Evolutionary conservation across 2,113 vertebrate species (phyloP).

Genomic region (Pseudolaguvia tuberculata): DNA sequence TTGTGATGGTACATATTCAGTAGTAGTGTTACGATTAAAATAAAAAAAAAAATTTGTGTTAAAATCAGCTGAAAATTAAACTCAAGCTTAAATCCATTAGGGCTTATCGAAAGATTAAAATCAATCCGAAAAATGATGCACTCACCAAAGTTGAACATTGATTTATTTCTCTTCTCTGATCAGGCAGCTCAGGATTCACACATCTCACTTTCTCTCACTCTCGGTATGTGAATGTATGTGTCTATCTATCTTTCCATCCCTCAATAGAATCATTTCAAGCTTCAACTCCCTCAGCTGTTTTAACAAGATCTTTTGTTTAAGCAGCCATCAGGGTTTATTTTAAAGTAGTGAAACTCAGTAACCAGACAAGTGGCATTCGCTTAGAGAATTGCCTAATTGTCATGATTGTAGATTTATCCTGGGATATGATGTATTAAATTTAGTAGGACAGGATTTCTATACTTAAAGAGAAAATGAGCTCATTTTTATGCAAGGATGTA

Average conservation of each 20-base stretch:
- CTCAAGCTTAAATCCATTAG: no score
- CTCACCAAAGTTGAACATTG: slow-evolving; percentile 25
- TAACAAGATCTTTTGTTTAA: neutral
- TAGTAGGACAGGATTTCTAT: no score
- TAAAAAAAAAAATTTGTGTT: no score
- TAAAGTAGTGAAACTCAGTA: slow-evolving; percentile 22
- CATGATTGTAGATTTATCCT: no score
- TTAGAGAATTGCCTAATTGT: no score
- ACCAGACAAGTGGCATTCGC: neutral
- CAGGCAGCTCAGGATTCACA: neutral
- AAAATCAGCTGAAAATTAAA: no score
- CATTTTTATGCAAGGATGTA: neutral
- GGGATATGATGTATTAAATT: neutral
- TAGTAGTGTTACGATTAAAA: neutral
- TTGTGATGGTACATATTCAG: neutral
- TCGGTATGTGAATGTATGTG: neutral
- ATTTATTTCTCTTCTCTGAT: neutral
- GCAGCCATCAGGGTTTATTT: neutral
- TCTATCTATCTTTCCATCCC: neutral
- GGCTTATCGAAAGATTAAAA: no score
- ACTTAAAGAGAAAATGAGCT: neutral
- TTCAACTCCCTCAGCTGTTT: neutral
- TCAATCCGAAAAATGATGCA: no score
- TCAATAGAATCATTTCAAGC: neutral
- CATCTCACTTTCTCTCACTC: neutral